These are phyloP conservation scores for Drosophila nr. perissopoda DNA, from an alignment of 2,888 invertebrate genomes.

Conservation along the genomic window DNA sequence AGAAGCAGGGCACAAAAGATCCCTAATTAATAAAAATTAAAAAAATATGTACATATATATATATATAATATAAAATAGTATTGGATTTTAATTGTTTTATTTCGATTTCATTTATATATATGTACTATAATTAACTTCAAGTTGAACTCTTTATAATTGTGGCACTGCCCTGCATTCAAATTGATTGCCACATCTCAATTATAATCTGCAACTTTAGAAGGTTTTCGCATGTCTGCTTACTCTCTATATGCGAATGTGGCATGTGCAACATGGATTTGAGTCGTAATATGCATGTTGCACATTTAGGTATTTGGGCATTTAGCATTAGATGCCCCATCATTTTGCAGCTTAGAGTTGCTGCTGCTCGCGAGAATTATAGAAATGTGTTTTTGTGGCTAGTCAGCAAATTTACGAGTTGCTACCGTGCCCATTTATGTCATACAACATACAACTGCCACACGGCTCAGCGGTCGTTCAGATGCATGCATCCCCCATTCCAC, in stretches of 20 bases:
- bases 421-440: conserved; percentile 70
- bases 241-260: conserved; percentile 1
- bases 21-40: too few species aligned
- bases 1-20: neutral
- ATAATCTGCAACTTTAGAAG: conserved; percentile 33
- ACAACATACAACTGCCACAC: conserved; percentile 35
- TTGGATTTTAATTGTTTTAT: neutral
- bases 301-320: conserved; percentile 25
- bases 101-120: neutral
- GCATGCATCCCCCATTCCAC: neutral
- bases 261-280: conserved; percentile 2
- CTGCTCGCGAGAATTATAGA: conserved; percentile 45
- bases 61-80: neutral
- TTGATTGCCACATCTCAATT: conserved; percentile 10
- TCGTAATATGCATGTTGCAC: conserved; percentile 45
- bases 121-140: neutral
- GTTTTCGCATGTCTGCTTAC: conserved; percentile 15
- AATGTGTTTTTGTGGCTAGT: conserved; percentile 24
- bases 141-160: neutral
- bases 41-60: too few species aligned
- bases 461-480: conserved; percentile 18
- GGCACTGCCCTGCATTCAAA: conserved; percentile 3
- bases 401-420: conserved; percentile 73
- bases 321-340: conserved; percentile 43
- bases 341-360: conserved; percentile 42